These are phyloP conservation scores for Gnathonemus echidnorhynchus DNA, from an alignment of 2,113 vertebrate genomes.

Conservation along the genomic window DNA sequence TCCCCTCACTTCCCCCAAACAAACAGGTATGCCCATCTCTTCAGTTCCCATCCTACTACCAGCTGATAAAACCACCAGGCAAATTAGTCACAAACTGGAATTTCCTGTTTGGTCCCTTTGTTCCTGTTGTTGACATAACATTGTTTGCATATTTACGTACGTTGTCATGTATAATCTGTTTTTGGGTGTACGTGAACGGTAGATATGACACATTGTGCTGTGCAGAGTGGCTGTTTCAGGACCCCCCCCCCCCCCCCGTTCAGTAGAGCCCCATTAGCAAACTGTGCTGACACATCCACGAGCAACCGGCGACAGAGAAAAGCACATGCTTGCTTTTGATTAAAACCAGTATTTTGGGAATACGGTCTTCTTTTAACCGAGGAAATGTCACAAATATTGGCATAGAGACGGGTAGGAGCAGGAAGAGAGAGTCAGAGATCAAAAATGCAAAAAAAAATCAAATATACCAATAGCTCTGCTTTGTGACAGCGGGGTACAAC, in stretches of 20 bases:
- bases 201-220: background rate
- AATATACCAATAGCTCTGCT: background rate
- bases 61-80: background rate
- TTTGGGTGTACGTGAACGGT: background rate
- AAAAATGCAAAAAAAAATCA: background rate
- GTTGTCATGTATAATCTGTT: background rate
- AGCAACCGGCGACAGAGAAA: background rate
- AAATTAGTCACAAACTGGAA: conserved; percentile 1
- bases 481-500: background rate
- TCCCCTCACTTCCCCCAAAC: background rate
- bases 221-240: background rate
- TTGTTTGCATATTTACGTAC: background rate
- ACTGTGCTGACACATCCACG: background rate
- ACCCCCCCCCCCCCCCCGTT: background rate
- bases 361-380: background rate
- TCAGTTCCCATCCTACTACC: background rate
- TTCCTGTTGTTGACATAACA: background rate
- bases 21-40: background rate
- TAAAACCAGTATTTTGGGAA: background rate
- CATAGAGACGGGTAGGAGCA: background rate
- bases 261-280: background rate
- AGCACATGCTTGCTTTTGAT: background rate
- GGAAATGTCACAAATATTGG: background rate
- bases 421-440: background rate
- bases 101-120: background rate